Evolutionary conservation across 30 jellyfish, hydroid and myxozoan species (phyloP), one percentile per base, ranked within the genome.

Genomic region (Aurelia coerulea): DNA sequence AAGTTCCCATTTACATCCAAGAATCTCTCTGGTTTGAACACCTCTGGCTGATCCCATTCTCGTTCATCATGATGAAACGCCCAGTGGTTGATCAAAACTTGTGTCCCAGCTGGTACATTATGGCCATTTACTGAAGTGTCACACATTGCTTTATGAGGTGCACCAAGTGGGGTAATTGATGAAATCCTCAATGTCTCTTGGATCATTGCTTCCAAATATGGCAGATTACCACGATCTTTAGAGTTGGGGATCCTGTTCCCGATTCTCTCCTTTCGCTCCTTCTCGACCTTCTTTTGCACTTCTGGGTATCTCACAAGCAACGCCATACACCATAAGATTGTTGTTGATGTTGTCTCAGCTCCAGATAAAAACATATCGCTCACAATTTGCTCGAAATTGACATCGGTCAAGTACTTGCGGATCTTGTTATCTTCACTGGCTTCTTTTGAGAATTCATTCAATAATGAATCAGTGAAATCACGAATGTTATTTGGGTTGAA

Each of bases 161-260:
- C 83, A 10, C 97, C 97, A 13, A 93, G 83, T 51, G 98, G 98
- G 10, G 68, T 90, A 50, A 93, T 53, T 9, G 98, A 88, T 1
- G 96, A 75, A 1, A 76, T 33, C 66, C 98, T 70, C 84, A 83
- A 23, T 13, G 88, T 73, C 76, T 93, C 98, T 37, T 93, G 85
- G 17, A 88, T 53, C 14, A 79, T 62, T 34, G 98, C 98, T 68
- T 76, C 90, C 63, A 93, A 31, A 41, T 75, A 74, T 10, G 82
- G 96, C 37, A 88, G 84, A 18, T 64, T 59, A 9, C 80, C 81
- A 5, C 98, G 90, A 73, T 93, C 96, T 12, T 52, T 65, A n/a
- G 83, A 19, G 23, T 73, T 29, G 3, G 98, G 98, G 12, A 42
- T 60, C 18, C 93, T 50, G 14, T 81, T 83, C n/a, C 97, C 98